Conservation (phyloP, 2,113 vertebrate species). For the Marmota monax region DNA sequence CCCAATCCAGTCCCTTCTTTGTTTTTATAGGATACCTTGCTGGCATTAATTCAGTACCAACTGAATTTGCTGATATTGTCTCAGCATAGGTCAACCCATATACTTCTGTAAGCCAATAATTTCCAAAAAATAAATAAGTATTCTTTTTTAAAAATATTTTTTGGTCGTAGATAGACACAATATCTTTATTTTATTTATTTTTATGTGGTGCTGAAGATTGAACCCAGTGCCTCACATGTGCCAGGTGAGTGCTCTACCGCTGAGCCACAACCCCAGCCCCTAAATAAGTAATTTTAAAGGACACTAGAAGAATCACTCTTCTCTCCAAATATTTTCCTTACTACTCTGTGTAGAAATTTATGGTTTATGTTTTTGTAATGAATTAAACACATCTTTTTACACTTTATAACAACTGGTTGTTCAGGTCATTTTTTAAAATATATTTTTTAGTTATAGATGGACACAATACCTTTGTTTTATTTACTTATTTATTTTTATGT, state of each 20-base stretch:
- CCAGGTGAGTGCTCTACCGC: too few relatives aligned
- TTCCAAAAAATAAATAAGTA: constrained; percentile 53
- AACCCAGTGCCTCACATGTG: too few relatives aligned
- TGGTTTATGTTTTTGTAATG: constrained; percentile 21
- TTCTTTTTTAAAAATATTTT: neutral
- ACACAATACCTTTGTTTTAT: too few relatives aligned
- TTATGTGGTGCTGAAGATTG: too few relatives aligned
- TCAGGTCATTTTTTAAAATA: neutral
- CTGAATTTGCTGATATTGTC: constrained; percentile 24
- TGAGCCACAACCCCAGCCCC: too few relatives aligned
- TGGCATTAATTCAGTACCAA: neutral
- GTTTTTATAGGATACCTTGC: neutral
- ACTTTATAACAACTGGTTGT: constrained; percentile 26
- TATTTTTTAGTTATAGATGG: too few relatives aligned
- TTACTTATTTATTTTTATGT: too few relatives aligned
- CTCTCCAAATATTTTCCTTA: constrained; percentile 42
- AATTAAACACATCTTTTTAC: constrained; percentile 20
- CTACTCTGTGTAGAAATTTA: constrained; percentile 26
- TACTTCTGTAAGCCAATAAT: constrained; percentile 25
- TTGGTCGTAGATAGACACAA: too few relatives aligned
- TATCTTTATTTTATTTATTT: too few relatives aligned
- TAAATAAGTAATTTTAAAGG: constrained; percentile 26
- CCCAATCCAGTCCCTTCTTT: constrained; percentile 1
- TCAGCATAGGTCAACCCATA: neutral
- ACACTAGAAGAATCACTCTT: neutral